Percentiles rank a stretch among this genome's conserved stretches.
Conservation (phyloP, 2,888 invertebrate genomes). For the Polydrusus pterygomalis region DNA sequence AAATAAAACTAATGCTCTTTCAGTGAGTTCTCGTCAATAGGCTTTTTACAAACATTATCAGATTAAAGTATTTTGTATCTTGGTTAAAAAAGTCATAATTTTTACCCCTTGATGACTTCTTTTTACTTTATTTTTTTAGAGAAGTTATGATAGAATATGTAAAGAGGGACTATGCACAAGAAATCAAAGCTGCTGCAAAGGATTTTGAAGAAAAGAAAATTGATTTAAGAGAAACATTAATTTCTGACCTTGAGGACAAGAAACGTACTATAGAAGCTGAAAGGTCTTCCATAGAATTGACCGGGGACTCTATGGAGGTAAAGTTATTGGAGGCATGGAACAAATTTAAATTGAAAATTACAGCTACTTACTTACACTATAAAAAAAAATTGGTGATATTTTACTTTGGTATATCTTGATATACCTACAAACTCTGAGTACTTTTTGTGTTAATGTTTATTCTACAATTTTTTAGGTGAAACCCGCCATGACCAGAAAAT, state of each 20-base stretch:
- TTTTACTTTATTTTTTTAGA: constrained; percentile 62
- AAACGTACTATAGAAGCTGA: constrained; percentile 92
- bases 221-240: constrained; percentile 90
- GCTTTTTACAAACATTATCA: too few species aligned
- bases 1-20: too few species aligned
- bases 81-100: too few species aligned
- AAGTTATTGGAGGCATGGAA: not conserved
- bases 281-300: constrained; percentile 89
- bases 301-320: constrained; percentile 72
- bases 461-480: constrained; percentile 76
- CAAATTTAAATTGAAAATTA: constrained; percentile 5
- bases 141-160: constrained; percentile 91
- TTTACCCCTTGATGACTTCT: too few species aligned
- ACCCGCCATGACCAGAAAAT: constrained; percentile 95
- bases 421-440: too few species aligned
- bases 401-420: too few species aligned
- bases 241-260: constrained; percentile 95
- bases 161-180: constrained; percentile 89
- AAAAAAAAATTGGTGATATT: too few species aligned
- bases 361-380: too few species aligned
- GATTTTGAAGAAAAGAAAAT: constrained; percentile 97
- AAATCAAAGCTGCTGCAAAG: constrained; percentile 91
- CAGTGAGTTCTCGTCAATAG: too few species aligned
- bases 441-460: too few species aligned
- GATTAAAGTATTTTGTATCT: too few species aligned